Evolutionary conservation across 2,113 vertebrate genomes (phyloP).

Genomic region (Pollachius pollachius): DNA sequence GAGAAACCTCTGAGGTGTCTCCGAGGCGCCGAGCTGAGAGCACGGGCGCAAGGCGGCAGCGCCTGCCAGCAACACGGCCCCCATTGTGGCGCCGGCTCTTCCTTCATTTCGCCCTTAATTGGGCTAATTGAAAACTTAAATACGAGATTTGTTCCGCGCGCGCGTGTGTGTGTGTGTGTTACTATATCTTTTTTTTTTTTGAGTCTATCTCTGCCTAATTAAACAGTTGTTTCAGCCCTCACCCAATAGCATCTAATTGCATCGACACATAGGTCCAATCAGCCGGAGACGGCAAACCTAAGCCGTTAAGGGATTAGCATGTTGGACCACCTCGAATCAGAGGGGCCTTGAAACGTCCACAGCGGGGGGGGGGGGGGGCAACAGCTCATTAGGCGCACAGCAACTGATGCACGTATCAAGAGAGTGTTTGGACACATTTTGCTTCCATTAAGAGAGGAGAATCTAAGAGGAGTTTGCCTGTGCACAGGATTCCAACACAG

Average conservation of each 20-base stretch:
- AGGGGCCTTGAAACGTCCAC: conserved; percentile 56
- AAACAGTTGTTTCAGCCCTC: conserved; percentile 62
- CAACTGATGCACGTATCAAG: conserved; percentile 26
- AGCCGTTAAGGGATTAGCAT: conserved; percentile 66
- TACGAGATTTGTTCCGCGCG: conserved; percentile 50
- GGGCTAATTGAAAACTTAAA: conserved; percentile 74
- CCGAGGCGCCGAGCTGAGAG: conserved; percentile 40
- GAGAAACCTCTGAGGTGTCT: conserved; percentile 58
- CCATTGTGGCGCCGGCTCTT: conserved; percentile 60
- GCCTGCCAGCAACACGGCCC: conserved; percentile 54
- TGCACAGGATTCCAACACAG: conserved; percentile 29
- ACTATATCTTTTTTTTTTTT: conserved; percentile 9
- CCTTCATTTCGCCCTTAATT: conserved; percentile 67
- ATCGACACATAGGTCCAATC: conserved; percentile 52
- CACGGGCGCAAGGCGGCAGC: conserved; percentile 44
- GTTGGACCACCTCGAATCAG: conserved; percentile 62
- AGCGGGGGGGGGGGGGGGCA: conserved; percentile 38
- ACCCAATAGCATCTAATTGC: conserved; percentile 51
- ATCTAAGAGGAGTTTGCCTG: conserved; percentile 9
- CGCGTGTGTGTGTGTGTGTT: no score
- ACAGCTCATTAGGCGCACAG: conserved; percentile 47
- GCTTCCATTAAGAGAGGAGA: conserved; percentile 4
- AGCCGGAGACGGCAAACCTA: conserved; percentile 49
- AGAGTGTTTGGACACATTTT: conserved; percentile 26
- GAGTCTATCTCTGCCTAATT: conserved; percentile 49